Evolutionary conservation across 2,888 invertebrate species (phyloP), one percentile per base, ranked within the genome.

Genomic region (Trichacis sp.): DNA sequence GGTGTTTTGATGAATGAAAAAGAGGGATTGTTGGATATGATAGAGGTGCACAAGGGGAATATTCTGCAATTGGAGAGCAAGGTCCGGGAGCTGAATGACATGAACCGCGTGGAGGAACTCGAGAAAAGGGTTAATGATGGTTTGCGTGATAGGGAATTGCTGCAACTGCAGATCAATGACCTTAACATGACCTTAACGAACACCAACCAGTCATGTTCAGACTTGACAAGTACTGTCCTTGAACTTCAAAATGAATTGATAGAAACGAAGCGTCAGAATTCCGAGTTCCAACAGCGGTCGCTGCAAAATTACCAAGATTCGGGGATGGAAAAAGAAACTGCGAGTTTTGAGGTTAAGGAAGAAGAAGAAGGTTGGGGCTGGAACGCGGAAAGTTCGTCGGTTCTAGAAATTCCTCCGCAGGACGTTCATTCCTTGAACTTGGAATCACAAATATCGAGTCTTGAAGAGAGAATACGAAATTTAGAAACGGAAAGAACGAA

Each of bases 321-420:
- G 57, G 51, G 36, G n/a, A 15, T 8, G 9, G 42, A 42, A 0
- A 43, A 3, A 4, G 40, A 51, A 47, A 36, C 53, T 0, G 12
- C 20, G 14, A 33, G 33, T 54, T 42, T 42, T 56, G 17, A 72
- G 38, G 20, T 42, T 15, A 46, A 60, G 40, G 9, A 20, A 30
- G 85, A 87, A 54, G 88, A 88, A 52, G 89, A 89, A 59, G 88
- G 87, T 47, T 90, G 90, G 90, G 88, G 87, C n/a, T 89, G 87
- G 85, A 87, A 85, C 12, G 79, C 86, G 0, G 88, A 88, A 20
- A 88, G 88, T 71, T 86, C 85, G 0, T 85, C 84, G 62, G 71
- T 86, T 12, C 87, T 86, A 60, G 87, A 86, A 36, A 85, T 85
- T 61, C 86, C 87, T 1, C 24, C 57, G 66, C 80, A 83, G 15